Evolutionary conservation across 2,113 vertebrate species (phyloP), one percentile per base, ranked within the genome.

Genomic region (Micronycteris hirsuta): DNA sequence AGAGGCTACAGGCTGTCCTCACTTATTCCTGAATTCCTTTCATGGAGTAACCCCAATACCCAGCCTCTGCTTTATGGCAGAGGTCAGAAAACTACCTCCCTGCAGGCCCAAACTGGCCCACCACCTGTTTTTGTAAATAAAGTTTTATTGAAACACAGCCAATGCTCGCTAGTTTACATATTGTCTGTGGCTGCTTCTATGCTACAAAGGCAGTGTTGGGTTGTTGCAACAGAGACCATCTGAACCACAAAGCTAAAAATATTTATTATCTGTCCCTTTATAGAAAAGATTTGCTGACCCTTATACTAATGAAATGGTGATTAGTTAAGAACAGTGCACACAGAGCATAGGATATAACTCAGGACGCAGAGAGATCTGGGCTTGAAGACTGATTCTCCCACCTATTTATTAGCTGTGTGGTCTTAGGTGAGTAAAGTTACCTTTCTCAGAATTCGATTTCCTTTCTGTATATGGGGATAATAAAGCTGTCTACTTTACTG

Each of bases 121-220:
- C n/a, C 7, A 9, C 49, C 9, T 70, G 9, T 20, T 71, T 68
- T 61, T 76, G 12, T 63, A 77, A 86, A 91, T 96, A 96, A 83
- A 80, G 74, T 65, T 93, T 96, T 89, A 86, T 70, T 63, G 49
- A 73, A 93, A 95, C 7, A 31, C 0, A 43, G 41, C n/a, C 77
- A 41, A 33, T 14, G 28, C 13, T 28, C 56, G 4, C 67, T 36
- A 22, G 6, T 67, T 61, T 31, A 28, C 45, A 10, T 28, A 4
- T 1, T 36, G 54, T 47, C 52, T 7, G 2, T 7, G 20, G 19
- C 6, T 49, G 45, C 28, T 63, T 65, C n/a, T 65, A 16, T 16
- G n/a, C 10, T 36, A 15, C 28, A 19, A 28, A 2, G 56, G 36
- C 45, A 71, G 36, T 76, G 58, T 11, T 8, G 52, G 78, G 11